phyloP scores from a whole-genome alignment of 2,113 vertebrate species.

The Stercorarius parasiticus region DNA sequence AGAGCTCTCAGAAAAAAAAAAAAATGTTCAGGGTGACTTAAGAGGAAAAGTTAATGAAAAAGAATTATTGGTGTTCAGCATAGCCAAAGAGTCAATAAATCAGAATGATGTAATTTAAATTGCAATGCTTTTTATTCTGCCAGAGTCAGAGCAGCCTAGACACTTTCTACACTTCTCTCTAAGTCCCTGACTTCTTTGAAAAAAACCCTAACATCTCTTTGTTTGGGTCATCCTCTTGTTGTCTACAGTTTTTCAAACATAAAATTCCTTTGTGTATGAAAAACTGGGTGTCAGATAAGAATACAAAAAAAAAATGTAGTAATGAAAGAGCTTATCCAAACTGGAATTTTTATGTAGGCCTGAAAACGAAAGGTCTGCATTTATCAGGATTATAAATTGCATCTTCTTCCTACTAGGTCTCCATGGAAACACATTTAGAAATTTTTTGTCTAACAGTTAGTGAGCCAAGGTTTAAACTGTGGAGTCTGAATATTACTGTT shows the following conservation, averaged over 20 bases:
- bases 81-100: not conserved
- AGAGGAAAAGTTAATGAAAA: not conserved
- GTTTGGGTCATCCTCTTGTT: not conserved
- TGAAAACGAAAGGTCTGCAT: not conserved
- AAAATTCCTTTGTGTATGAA: not conserved
- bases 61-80: not conserved
- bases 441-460: not conserved
- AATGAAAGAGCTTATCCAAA: not conserved
- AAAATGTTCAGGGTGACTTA: not conserved
- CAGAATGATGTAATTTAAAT: not conserved
- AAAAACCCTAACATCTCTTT: not conserved
- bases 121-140: not conserved
- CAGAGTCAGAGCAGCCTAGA: not conserved
- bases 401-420: not conserved
- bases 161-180: not conserved
- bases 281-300: not conserved
- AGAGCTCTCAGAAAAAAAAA: not conserved
- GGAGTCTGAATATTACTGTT: not conserved
- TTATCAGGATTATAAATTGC: not conserved
- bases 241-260: not conserved
- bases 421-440: constrained; percentile 26
- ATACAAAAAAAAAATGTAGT: not conserved
- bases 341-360: not conserved
- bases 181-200: not conserved
- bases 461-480: not conserved